phyloP scores from a whole-genome alignment of 1,140 invertebrate genomes.

The Panagrolaimus sp. region DNA sequence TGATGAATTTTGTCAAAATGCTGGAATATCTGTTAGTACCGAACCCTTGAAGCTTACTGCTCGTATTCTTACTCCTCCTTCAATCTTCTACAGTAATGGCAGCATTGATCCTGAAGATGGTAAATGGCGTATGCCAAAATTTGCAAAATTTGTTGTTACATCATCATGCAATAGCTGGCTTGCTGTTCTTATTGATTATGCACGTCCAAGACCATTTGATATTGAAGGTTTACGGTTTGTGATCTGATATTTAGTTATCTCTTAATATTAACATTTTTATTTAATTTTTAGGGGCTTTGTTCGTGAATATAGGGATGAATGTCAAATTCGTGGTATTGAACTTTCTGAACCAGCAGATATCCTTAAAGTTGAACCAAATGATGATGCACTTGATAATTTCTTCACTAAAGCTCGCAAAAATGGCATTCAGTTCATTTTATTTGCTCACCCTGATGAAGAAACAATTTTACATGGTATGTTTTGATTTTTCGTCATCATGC shows the following conservation, averaged over 20 bases:
- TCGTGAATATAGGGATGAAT: not conserved
- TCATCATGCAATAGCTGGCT: not conserved
- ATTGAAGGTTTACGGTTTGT: not conserved
- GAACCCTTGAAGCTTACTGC: not conserved
- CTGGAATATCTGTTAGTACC: not conserved
- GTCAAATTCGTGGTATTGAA: not conserved
- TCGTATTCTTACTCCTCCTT: not conserved
- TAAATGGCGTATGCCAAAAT: not conserved
- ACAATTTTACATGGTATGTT: not conserved
- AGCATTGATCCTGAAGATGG: not conserved
- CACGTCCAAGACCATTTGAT: not conserved
- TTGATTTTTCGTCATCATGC: too few species aligned
- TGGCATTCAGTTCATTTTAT: not conserved
- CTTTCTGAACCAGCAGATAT: not conserved
- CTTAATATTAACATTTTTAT: not conserved
- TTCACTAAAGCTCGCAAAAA: not conserved
- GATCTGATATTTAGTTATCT: too few species aligned
- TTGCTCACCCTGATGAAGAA: not conserved
- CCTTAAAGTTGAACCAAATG: not conserved
- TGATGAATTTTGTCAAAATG: not conserved
- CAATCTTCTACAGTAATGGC: not conserved
- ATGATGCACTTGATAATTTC: not conserved
- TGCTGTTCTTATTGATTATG: not conserved
- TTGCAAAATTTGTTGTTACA: not conserved
- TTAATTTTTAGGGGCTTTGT: slow-evolving; percentile 1